A percentile compares a stretch with the other conserved stretches of the same genome.
These are phyloP conservation scores for Paguma larvata DNA, from an alignment of 2,797 vertebrate species.

Conservation along the genomic window DNA sequence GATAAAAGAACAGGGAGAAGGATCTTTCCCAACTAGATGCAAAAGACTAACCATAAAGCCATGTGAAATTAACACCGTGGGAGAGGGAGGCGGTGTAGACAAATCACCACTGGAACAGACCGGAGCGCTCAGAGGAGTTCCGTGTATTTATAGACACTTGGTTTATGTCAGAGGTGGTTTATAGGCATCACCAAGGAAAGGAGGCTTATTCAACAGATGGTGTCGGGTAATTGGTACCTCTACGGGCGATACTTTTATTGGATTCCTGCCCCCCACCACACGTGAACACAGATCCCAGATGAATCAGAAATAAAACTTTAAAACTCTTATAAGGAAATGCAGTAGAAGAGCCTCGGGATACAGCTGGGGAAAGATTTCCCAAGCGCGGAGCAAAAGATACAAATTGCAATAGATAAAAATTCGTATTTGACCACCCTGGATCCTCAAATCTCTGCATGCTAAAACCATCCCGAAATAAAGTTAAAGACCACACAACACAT, in stretches of 20 bases:
- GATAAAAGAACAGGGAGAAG: constrained; percentile 3
- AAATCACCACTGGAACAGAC: not conserved
- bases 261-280: not conserved
- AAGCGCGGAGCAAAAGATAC: not conserved
- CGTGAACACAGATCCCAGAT: not conserved
- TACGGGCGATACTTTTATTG: not conserved
- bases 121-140: not conserved
- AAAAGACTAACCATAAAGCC: not conserved
- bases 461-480: not conserved
- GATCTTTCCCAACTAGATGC: not conserved
- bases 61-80: not conserved
- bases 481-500: not conserved
- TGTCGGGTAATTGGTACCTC: not conserved
- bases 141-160: not conserved
- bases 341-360: not conserved
- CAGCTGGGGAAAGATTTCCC: not conserved
- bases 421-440: not conserved
- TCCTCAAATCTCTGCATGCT: not conserved
- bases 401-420: not conserved
- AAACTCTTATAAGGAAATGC: not conserved
- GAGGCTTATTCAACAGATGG: not conserved
- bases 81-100: not conserved
- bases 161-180: not conserved
- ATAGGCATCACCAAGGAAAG: not conserved
- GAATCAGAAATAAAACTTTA: not conserved